Evolutionary conservation across 1,140 invertebrate genomes (phyloP), one percentile per base, ranked within the genome.

Genomic region (Drosophila busckii): DNA sequence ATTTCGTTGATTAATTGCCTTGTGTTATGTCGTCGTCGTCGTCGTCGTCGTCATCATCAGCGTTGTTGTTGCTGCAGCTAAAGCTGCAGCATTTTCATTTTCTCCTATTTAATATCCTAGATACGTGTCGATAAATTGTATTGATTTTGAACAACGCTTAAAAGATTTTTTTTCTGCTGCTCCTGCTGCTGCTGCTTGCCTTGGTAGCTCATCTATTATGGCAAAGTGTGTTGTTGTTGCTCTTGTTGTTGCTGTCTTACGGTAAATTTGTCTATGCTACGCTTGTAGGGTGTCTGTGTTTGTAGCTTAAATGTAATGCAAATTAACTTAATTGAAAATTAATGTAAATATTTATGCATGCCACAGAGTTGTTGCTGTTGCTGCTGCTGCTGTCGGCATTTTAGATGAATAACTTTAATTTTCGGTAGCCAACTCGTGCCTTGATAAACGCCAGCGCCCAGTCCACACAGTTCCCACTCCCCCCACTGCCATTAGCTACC

Each of bases 1-100:
- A 80, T 80, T 80, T 80, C 42, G 64, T 78, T 80, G 73, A 80
- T 80, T 80, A 80, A 80, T 80, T 80, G 73, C 68, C 46, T 34
- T 37, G 52, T 58, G 61, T 61, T 41, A n/a, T 4, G 1, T 19
- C 5, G 8, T 20, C 10, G 7, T 41, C 9, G 13, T 26, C 6
- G 10, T 41, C 9, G 4, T 42, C 8, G 29, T 44, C 10, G 31
- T 44, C 16, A 38, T 32, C 35, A 26, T 25, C 23, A 16, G n/a
- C 35, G 31, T 29, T 29, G 23, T 22, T 29, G 46, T 22, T 31
- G 41, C 9, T 48, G 56, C 38, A 44, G 62, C 19, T 29, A 25
- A 28, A 31, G 31, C 59, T 55, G 59, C 52, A 48, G 59, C 37
- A 56, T 52, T 49, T 62, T 56, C 56, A 60, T 73, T 80, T 78